phyloP scores from a whole-genome alignment of 2,113 vertebrate genomes.

The Origma solitaria region DNA sequence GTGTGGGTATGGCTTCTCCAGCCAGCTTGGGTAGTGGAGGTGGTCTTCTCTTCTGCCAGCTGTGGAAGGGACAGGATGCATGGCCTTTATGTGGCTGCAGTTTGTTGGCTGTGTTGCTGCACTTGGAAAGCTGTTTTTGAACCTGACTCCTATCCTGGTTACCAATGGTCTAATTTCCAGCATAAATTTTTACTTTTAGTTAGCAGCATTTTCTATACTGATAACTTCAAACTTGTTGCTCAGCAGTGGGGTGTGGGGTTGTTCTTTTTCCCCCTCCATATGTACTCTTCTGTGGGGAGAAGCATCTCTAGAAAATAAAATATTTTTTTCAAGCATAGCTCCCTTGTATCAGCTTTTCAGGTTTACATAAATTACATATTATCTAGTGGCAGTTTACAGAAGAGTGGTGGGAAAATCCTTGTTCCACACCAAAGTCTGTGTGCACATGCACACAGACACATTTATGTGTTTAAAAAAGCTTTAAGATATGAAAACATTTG shows the following conservation, averaged over 20 bases:
- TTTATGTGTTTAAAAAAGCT: neutral
- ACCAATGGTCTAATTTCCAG: neutral
- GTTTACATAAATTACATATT: neutral
- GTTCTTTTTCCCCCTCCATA: rapidly evolving
- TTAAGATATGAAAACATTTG: neutral
- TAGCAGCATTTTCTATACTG: neutral
- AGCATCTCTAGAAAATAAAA: neutral
- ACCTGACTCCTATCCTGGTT: neutral
- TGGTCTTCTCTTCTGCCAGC: neutral
- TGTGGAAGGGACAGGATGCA: neutral
- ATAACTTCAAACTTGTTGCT: neutral
- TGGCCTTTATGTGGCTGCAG: neutral
- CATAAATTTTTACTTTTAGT: neutral
- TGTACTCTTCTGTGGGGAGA: neutral
- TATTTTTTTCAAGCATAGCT: neutral
- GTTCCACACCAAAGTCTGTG: neutral
- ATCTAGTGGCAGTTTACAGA: neutral
- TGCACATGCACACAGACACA: no score
- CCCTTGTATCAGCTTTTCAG: neutral
- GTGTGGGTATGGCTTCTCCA: neutral
- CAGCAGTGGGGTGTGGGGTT: rapidly evolving
- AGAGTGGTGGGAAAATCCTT: neutral
- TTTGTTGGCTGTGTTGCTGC: neutral
- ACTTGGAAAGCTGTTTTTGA: neutral
- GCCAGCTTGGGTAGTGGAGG: rapidly evolving